Percentiles rank a stretch among this genome's conserved stretches.
Conservation (phyloP, 2,888 invertebrate species). For the Odiellus spinosus region DNA sequence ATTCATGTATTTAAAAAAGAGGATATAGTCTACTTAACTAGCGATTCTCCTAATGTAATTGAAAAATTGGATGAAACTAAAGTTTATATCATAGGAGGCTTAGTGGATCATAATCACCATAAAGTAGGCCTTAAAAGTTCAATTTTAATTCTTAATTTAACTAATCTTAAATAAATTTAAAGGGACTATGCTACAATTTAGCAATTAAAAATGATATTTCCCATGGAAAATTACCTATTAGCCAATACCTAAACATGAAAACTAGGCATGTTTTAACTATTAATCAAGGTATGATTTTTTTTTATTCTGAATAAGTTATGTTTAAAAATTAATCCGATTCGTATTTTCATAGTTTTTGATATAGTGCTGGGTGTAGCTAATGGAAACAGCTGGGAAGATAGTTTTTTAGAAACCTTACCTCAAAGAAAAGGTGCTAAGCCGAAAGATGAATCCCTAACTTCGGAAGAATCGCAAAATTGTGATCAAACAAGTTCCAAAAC, state of each 20-base stretch:
- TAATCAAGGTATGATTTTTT: slow-evolving; percentile 56
- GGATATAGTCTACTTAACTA: slow-evolving; percentile 72
- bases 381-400: slow-evolving; percentile 60
- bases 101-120: slow-evolving; percentile 92
- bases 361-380: slow-evolving; percentile 58
- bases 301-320: no score
- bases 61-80: slow-evolving; percentile 50
- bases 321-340: background rate
- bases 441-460: background rate
- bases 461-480: no score
- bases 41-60: slow-evolving; percentile 80
- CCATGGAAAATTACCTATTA: slow-evolving; percentile 75
- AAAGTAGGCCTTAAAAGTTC: slow-evolving; percentile 42
- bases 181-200: slow-evolving; percentile 69
- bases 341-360: slow-evolving; percentile 53
- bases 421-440: slow-evolving; percentile 40
- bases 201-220: slow-evolving; percentile 58
- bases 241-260: slow-evolving; percentile 76
- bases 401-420: slow-evolving; percentile 59
- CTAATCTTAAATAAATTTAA: slow-evolving; percentile 17
- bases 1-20: slow-evolving; percentile 53
- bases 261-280: slow-evolving; percentile 84
- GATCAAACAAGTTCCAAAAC: no score
- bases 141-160: background rate
- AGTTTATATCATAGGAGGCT: slow-evolving; percentile 66